phyloP scores from a whole-genome alignment of 1,140 invertebrate species.

The Alviniconcha marisindica region DNA sequence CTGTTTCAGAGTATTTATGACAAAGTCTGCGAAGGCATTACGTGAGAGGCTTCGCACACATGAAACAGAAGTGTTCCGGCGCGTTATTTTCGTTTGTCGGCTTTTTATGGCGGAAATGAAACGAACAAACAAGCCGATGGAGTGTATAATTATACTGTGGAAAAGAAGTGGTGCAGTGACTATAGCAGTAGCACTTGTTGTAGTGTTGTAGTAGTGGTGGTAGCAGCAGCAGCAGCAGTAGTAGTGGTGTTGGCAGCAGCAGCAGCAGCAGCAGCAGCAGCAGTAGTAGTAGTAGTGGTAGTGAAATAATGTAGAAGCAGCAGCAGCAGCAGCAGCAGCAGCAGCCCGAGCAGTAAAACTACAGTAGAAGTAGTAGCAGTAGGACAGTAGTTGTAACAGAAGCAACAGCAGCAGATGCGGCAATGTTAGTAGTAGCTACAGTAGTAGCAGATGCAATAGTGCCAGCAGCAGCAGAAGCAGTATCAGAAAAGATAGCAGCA shows the following conservation, averaged over 20 bases:
- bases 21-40: too few species aligned
- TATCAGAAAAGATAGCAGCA: background rate
- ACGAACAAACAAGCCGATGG: too few species aligned
- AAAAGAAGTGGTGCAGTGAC: too few species aligned
- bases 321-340: background rate
- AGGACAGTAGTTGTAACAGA: background rate
- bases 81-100: too few species aligned
- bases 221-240: background rate
- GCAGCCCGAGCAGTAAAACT: background rate
- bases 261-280: background rate
- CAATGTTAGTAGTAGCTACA: background rate
- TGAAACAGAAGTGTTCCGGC: too few species aligned
- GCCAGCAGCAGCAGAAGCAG: background rate
- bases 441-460: background rate
- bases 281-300: slow-evolving; percentile 4
- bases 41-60: too few species aligned
- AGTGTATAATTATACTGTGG: too few species aligned
- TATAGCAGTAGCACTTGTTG: too few species aligned
- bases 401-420: background rate
- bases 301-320: background rate
- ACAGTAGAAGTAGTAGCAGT: slow-evolving; percentile 20
- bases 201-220: background rate
- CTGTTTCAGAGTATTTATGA: too few species aligned
- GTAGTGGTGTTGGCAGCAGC: too few species aligned
- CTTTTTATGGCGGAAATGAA: too few species aligned